Evolutionary conservation across 2,797 vertebrate species (phyloP), one percentile per base, ranked within the genome.

Genomic region (Paguma larvata): DNA sequence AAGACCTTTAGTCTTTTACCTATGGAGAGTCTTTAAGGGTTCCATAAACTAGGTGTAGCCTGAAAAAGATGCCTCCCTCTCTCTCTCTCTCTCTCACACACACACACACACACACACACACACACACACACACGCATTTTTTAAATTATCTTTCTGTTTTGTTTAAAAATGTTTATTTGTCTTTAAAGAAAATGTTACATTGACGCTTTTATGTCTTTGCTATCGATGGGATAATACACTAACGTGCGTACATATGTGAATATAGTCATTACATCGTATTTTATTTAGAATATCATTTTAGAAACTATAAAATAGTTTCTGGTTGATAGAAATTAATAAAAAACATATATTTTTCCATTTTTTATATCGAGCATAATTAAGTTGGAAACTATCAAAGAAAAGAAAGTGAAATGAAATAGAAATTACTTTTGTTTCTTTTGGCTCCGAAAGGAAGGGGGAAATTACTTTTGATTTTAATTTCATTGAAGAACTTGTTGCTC

Each of bases 261-360:
- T 67, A 14, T n/a, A 87, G 48, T 30, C 25, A 70, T 53, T 75
- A 67, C 1, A 68, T 6, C 15, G 11, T 18, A 78, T 67, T 92
- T 96, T 34, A 91, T 38, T 93, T 91, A 95, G 11, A 89, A 70
- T 85, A 86, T 93, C 41, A 94, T 48, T 94, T n/a, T n/a, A n/a
- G n/a, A n/a, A n/a, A n/a, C n/a, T n/a, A n/a, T 89, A 93, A 18
- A 89, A 80, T 88, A 79, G n/a, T 75, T 92, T 70, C 27, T 62
- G 19, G 2, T 27, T 38, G 1, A 38, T 46, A 25, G 44, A 90
- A 89, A 65, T 75, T 79, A 85, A 91, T 62, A 46, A 87, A 93
- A 93, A 84, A 56, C 2, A 63, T 3, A 13, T 48, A 2, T 6
- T 51, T 65, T 91, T 34, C 2, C 21, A 85, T 85, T 86, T 12